Evolutionary conservation across 2,797 vertebrate genomes (phyloP), one percentile per base, ranked within the genome.

Genomic region (Picus viridis): DNA sequence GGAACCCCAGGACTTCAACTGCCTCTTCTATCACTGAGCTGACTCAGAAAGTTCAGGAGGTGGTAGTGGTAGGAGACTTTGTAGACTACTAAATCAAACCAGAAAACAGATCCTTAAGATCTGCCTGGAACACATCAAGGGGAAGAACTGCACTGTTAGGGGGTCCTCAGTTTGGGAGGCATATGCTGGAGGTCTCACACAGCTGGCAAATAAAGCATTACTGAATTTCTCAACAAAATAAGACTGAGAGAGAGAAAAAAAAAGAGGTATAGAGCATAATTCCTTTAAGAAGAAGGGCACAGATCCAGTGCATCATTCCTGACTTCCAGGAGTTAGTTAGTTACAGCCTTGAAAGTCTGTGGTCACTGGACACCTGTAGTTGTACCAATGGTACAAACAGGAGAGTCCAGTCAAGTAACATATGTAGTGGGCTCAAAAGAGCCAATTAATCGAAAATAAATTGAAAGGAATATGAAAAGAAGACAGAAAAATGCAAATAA

Each of bases 401-500:
- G 24, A 89, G 8, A 73, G 75, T 81, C 61, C 83, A 81, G 83
- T 82, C 16, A 78, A 94, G 26, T 72, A 78, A 81, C 13, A 1
- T 41, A 77, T 27, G 30, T 36, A 83, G n/a, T 39, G 79, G 84
- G 39, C 94, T 96, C 92, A 88, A 92, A 92, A 94, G 89, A 94
- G 64, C 30, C 71, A 94, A 93, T 91, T 93, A 92, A 93, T 86
- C 61, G 82, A 89, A 86, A 94, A 86, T 79, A 93, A 93, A 93
- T 88, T 86, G 79, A 83, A 94, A 94, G 23, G 43, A 79, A 70
- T 80, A 86, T 75, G 75, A 93, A 93, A 86, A 93, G 13, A 92
- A 92, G 84, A 70, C 47, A 32, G 79, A 92, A 94, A 94, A 95
- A 95, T 87, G 71, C 68, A 93, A 94, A 94, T 94, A 10, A 90